These are phyloP conservation scores for Calonectris borealis DNA, from an alignment of 2,113 vertebrate genomes.

Conservation along the genomic window DNA sequence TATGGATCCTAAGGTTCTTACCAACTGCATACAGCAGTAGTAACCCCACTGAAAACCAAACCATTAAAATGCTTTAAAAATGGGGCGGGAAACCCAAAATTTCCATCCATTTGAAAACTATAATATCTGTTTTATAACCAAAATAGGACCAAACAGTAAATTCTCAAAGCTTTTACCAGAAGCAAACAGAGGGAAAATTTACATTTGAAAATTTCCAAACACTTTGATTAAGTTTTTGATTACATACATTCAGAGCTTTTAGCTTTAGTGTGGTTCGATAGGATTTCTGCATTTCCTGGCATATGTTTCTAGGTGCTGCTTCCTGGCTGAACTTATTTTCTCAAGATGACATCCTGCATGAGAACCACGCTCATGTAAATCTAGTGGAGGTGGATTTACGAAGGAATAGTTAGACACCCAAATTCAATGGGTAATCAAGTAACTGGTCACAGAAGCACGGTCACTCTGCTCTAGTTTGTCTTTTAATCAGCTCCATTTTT, in stretches of 20 bases:
- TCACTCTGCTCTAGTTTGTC: background rate
- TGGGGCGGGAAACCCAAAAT: background rate
- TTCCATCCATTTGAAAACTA: background rate
- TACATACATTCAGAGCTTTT: background rate
- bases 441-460: background rate
- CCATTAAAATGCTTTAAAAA: background rate
- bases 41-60: background rate
- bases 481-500: slow-evolving; percentile 1
- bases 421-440: background rate
- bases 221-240: background rate
- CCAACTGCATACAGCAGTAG: background rate
- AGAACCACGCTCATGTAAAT: background rate
- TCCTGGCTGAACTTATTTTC: background rate
- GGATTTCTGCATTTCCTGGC: background rate
- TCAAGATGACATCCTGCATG: background rate
- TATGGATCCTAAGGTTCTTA: background rate
- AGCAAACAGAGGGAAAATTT: background rate
- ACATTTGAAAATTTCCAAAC: slow-evolving; percentile 3
- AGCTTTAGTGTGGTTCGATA: background rate
- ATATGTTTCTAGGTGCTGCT: background rate
- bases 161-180: background rate
- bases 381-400: background rate
- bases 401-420: background rate
- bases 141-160: background rate
- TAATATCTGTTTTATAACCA: background rate